Evolutionary conservation across 2,888 invertebrate genomes (phyloP), one percentile per base, ranked within the genome.

Genomic region (Apoderus coryli): DNA sequence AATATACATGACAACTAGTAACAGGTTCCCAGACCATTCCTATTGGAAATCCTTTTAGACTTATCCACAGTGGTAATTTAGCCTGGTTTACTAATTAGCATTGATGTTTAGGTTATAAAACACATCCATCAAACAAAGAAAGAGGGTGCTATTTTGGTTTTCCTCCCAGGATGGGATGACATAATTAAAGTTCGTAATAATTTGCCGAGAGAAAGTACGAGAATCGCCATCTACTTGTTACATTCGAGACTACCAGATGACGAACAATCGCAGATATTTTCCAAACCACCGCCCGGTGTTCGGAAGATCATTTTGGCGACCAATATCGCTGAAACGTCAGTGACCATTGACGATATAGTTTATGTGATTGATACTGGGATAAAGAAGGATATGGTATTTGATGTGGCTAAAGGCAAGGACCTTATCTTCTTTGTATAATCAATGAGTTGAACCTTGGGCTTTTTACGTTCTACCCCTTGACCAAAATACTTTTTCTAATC

Each of bases 81-180:
- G n/a, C n/a, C n/a, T n/a, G n/a, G n/a, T n/a, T n/a, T n/a, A n/a
- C n/a, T n/a, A n/a, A n/a, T n/a, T n/a, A n/a, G n/a, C n/a, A n/a
- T n/a, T n/a, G n/a, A n/a, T n/a, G n/a, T 33, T 9, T 27, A 36
- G 22, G 27, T 63, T 4, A 64, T 80, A 42, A 52, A 59, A 39
- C 64, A 67, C 37, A 66, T 80, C n/a, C 63, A 72, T 28, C 50
- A 46, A 6, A 60, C 49, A 1, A 66, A 71, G 44, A 58, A 63
- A 0, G 66, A 68, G 25, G 80, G 80, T 1, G 76, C 75, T 1
- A 76, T 81, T 43, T 57, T 81, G 27, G 74, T 73, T 23, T 81
- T 81, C 42, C 61, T 81, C 4, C 79, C 81, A 10, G 79, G 80
- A 9, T 80, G 81, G 80, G 58, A 65, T 3, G 77, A 79, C 35